Percentiles rank a stretch among this genome's conserved stretches.
Conservation (phyloP, 2,797 vertebrate species). For the Rhinatrema bivittatum region DNA sequence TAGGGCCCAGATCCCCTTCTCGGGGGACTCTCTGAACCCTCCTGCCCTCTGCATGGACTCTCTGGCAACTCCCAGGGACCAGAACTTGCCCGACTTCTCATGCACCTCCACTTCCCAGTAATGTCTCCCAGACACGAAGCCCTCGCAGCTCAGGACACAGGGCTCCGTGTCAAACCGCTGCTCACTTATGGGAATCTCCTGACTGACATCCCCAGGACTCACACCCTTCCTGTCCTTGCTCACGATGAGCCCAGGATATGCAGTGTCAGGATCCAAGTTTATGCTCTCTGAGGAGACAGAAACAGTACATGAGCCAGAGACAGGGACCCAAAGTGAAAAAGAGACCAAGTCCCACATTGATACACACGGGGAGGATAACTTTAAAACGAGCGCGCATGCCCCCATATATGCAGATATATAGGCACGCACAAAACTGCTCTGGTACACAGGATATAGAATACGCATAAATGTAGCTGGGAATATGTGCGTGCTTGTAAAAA, state of each 20-base stretch:
- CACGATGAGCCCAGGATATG: background rate
- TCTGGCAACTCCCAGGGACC: background rate
- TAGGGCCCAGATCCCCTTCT: background rate
- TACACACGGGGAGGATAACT: no score
- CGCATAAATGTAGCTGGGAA: no score
- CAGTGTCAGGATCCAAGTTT: background rate
- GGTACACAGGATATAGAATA: no score
- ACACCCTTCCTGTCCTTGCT: background rate
- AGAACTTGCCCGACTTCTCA: background rate
- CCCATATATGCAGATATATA: no score
- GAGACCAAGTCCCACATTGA: no score
- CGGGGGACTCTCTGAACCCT: background rate
- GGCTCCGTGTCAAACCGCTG: background rate
- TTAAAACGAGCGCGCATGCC: no score
- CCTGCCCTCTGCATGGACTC: background rate
- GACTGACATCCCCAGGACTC: background rate
- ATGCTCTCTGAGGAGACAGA: no score
- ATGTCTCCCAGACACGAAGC: background rate
- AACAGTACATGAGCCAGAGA: no score
- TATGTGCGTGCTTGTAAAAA: no score
- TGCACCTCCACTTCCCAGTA: conserved; percentile 1
- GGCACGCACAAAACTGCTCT: no score
- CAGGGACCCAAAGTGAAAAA: no score
- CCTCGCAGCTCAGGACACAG: background rate
- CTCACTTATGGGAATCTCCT: background rate